These are phyloP conservation scores for Odobenus rosmarus DNA, from an alignment of 2,113 vertebrate species.

Conservation along the genomic window DNA sequence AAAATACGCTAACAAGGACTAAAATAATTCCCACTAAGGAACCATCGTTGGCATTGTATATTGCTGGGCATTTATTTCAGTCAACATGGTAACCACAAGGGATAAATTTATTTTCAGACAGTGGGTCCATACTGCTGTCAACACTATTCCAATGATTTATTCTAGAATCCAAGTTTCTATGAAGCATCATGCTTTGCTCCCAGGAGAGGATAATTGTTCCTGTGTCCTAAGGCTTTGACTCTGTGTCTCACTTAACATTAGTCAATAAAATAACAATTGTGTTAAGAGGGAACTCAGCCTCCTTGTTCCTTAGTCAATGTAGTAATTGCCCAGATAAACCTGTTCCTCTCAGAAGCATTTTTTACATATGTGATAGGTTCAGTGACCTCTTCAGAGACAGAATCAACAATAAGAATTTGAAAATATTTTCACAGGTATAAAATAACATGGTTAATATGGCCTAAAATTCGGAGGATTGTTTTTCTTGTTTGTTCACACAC, in stretches of 20 bases:
- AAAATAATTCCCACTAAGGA: background rate
- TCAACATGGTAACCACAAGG: background rate
- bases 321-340: constrained; percentile 59
- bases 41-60: background rate
- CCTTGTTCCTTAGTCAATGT: constrained; percentile 34
- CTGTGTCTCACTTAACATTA: constrained; percentile 21
- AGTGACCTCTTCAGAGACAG: background rate
- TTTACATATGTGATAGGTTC: background rate
- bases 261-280: constrained; percentile 64
- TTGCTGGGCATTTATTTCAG: background rate
- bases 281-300: background rate
- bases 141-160: constrained; percentile 43
- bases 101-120: constrained; percentile 2
- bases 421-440: background rate
- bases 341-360: constrained; percentile 22
- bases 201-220: constrained; percentile 15
- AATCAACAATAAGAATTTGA: constrained; percentile 1
- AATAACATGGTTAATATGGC: background rate
- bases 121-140: background rate
- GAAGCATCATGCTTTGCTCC: background rate
- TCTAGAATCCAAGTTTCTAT: constrained; percentile 23
- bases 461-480: background rate
- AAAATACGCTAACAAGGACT: background rate
- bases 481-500: background rate
- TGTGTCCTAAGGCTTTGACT: constrained; percentile 35